phyloP scores from a whole-genome alignment of 1,140 invertebrate species.

The Sitobion miscanthi region DNA sequence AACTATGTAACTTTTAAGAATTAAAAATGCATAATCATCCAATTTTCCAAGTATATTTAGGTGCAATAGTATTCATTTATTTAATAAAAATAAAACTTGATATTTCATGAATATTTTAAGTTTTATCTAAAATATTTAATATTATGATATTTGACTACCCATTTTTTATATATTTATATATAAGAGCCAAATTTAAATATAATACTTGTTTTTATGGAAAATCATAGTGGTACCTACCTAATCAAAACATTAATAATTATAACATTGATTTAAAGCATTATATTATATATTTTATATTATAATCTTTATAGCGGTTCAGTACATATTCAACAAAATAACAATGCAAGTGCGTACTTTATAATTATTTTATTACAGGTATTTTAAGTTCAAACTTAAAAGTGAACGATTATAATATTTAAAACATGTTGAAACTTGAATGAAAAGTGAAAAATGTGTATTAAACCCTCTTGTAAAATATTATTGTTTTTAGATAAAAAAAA shows the following conservation, averaged over 20 bases:
- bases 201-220: background rate
- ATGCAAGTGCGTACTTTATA: background rate
- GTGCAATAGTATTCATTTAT: too few species aligned
- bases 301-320: background rate
- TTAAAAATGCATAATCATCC: too few species aligned
- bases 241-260: background rate
- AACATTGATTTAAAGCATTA: background rate
- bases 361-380: background rate
- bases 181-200: background rate
- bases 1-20: too few species aligned
- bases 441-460: background rate
- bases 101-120: too few species aligned
- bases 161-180: background rate
- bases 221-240: background rate
- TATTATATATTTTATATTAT: background rate
- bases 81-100: too few species aligned
- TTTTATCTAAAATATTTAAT: too few species aligned
- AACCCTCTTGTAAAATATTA: slow-evolving; percentile 17
- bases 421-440: background rate
- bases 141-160: background rate
- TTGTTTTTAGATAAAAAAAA: slow-evolving; percentile 16
- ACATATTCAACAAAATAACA: background rate
- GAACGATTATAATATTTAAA: background rate
- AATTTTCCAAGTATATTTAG: too few species aligned
- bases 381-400: background rate